phyloP scores from a whole-genome alignment of 2,797 vertebrate genomes.

The Liasis olivaceus region DNA sequence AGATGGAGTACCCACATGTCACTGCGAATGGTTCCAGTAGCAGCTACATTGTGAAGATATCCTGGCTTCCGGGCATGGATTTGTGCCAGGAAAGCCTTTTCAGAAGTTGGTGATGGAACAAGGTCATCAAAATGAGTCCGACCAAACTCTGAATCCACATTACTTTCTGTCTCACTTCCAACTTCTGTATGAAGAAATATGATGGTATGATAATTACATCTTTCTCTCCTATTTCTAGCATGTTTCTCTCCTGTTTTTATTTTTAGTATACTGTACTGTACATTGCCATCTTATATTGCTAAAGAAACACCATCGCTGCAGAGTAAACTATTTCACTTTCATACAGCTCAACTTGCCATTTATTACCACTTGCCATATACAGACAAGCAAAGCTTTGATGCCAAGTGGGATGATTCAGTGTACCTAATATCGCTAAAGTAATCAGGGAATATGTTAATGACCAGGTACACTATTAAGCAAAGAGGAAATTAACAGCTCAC shows the following conservation, averaged over 20 bases:
- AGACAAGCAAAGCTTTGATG: neutral
- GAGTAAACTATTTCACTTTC: neutral
- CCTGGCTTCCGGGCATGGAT: conserved; percentile 83
- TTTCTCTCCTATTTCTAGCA: neutral
- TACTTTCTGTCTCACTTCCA: conserved; percentile 90
- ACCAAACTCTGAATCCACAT: conserved; percentile 87
- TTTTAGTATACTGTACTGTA: neutral
- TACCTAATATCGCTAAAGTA: neutral
- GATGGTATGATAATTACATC: conserved; percentile 18
- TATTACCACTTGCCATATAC: neutral
- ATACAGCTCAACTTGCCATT: neutral
- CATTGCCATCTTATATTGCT: neutral
- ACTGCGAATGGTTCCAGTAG: conserved; percentile 70
- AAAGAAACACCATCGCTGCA: neutral
- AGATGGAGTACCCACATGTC: conserved; percentile 73
- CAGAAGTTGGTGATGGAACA: conserved; percentile 83
- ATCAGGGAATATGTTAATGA: neutral
- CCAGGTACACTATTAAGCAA: neutral
- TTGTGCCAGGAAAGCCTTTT: conserved; percentile 85
- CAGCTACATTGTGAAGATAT: conserved; percentile 73
- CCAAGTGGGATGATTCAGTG: neutral
- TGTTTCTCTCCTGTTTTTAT: conserved; percentile 14
- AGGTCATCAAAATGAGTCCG: conserved; percentile 84
- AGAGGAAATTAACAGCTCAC: neutral
- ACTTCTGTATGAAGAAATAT: conserved; percentile 76